phyloP scores from a whole-genome alignment of 2,113 vertebrate species.

The Calidris pygmaea region DNA sequence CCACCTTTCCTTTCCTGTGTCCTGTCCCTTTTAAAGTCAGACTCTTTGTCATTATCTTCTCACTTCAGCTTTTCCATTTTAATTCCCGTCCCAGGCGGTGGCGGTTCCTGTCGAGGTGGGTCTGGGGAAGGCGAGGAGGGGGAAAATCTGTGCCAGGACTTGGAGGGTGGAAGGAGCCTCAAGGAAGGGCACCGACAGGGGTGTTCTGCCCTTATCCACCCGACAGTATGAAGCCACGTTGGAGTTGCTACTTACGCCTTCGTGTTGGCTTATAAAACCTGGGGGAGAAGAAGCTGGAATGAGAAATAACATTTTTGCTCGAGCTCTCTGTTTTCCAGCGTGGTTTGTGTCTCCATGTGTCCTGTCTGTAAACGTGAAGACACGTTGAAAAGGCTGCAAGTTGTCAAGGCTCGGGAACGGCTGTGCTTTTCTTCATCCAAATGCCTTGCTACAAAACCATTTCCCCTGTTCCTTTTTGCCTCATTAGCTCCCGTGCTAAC shows the following conservation, averaged over 20 bases:
- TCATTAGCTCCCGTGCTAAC: constrained; percentile 28
- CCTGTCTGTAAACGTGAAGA: not conserved
- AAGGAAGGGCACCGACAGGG: not conserved
- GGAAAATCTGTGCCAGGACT: not conserved
- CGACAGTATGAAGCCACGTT: not conserved
- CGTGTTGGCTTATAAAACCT: not conserved
- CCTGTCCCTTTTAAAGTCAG: not conserved
- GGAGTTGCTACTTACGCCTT: not conserved
- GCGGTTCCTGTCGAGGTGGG: not conserved
- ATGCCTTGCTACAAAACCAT: not conserved
- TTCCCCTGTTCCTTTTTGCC: constrained; percentile 26
- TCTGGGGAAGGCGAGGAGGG: not conserved
- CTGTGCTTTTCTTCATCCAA: not conserved
- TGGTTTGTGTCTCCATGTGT: not conserved
- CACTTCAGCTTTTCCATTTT: not conserved
- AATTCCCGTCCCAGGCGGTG: not conserved
- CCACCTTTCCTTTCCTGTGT: not conserved
- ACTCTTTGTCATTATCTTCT: not conserved
- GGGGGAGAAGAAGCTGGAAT: not conserved
- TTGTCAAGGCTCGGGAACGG: not conserved
- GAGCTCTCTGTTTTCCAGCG: not conserved
- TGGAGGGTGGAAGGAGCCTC: not conserved
- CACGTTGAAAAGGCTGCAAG: not conserved
- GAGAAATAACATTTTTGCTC: not conserved
- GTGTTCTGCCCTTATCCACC: not conserved